These are phyloP conservation scores for Calephelis perditalis DNA, from an alignment of 2,888 invertebrate genomes.

Conservation along the genomic window DNA sequence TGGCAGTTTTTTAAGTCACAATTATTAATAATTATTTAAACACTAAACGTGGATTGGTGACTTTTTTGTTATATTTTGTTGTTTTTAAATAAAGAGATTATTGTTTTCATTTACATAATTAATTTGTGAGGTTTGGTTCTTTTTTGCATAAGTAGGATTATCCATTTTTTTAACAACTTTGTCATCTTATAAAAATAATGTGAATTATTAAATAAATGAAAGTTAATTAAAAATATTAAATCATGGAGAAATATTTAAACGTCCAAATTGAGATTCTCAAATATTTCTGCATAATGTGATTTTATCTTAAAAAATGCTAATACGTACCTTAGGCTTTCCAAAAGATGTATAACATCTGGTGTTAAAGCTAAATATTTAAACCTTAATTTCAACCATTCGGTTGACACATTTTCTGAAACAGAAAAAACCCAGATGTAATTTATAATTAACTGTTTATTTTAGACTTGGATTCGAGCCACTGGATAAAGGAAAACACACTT, in stretches of 20 bases:
- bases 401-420: slow-evolving; percentile 82
- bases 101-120: too few species aligned
- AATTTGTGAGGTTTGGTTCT: slow-evolving; percentile 4
- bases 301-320: slow-evolving; percentile 29
- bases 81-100: too few species aligned
- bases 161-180: slow-evolving; percentile 28
- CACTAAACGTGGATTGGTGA: not conserved
- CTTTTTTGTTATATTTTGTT: not conserved
- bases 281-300: slow-evolving; percentile 67
- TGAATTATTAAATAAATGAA: slow-evolving; percentile 6
- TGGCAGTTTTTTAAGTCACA: too few species aligned
- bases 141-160: slow-evolving; percentile 10
- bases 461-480: slow-evolving; percentile 11
- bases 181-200: not conserved
- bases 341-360: slow-evolving; percentile 82
- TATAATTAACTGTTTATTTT: slow-evolving; percentile 10
- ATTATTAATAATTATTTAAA: too few species aligned
- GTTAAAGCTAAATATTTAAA: slow-evolving; percentile 86
- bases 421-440: slow-evolving; percentile 21
- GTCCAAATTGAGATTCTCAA: slow-evolving; percentile 33
- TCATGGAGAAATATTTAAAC: slow-evolving; percentile 67
- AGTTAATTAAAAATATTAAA: slow-evolving; percentile 31
- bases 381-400: slow-evolving; percentile 87
- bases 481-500: slow-evolving; percentile 7
- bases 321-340: slow-evolving; percentile 81